These are phyloP conservation scores for Drusus annulatus DNA, from an alignment of 1,140 invertebrate genomes.

Conservation along the genomic window DNA sequence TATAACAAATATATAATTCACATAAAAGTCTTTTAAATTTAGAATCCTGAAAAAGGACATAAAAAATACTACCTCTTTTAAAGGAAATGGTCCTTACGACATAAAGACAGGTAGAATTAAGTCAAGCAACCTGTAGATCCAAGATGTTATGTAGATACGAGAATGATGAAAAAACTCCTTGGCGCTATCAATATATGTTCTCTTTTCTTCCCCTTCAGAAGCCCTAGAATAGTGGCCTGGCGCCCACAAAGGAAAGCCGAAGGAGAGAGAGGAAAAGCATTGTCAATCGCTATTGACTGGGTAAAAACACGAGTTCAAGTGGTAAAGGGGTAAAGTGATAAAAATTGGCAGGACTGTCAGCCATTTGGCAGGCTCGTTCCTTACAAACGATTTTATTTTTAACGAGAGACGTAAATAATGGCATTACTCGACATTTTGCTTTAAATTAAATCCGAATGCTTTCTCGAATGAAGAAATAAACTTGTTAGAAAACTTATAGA, in stretches of 20 bases:
- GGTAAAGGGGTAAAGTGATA: background rate
- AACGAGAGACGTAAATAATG: too few species aligned
- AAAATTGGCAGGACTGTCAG: background rate
- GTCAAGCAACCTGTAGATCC: slow-evolving; percentile 10
- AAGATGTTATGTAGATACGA: background rate
- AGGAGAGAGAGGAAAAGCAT: background rate
- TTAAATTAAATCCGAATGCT: too few species aligned
- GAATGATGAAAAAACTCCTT: background rate
- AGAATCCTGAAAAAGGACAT: too few species aligned
- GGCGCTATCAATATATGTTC: background rate
- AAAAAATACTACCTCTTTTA: too few species aligned
- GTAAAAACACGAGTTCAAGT: slow-evolving; percentile 13
- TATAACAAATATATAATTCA: too few species aligned
- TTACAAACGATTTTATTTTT: too few species aligned
- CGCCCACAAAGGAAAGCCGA: background rate
- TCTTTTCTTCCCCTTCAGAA: background rate
- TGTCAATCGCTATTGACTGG: slow-evolving; percentile 18
- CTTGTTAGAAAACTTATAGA: too few species aligned
- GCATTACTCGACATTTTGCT: too few species aligned
- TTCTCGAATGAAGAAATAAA: too few species aligned
- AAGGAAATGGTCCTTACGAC: too few species aligned
- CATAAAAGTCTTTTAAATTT: too few species aligned
- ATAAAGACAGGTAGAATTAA: background rate
- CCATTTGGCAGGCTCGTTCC: background rate
- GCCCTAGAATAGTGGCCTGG: background rate